Conservation (phyloP, 2,888 invertebrate species). For the Macaria liturata region DNA sequence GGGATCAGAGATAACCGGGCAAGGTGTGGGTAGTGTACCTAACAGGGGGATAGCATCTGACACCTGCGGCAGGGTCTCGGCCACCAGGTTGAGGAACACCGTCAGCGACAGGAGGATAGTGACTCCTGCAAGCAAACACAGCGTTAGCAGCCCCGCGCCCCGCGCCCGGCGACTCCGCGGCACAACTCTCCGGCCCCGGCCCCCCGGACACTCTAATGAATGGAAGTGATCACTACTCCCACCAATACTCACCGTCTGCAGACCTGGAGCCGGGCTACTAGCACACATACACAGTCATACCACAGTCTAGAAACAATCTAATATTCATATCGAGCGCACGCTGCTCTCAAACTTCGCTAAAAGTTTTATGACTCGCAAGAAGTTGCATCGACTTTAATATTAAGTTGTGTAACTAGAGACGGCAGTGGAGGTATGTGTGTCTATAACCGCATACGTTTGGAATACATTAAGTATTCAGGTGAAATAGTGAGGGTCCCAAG, state of each 20-base stretch:
- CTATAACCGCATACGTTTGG: conserved; percentile 18
- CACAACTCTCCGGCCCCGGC: not conserved
- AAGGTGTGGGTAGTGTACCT: conserved; percentile 89
- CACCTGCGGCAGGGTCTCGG: conserved; percentile 99
- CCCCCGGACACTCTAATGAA: conserved; percentile 18
- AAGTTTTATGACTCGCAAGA: conserved; percentile 44
- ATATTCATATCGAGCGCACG: conserved; percentile 52
- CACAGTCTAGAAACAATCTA: conserved; percentile 60
- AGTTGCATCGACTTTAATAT: conserved; percentile 37
- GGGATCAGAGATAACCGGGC: conserved; percentile 61
- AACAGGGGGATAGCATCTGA: conserved; percentile 99
- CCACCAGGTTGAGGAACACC: conserved; percentile 99
- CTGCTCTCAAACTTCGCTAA: conserved; percentile 52
- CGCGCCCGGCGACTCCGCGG: not conserved
- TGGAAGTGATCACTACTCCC: conserved; percentile 45
- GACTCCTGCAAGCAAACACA: conserved; percentile 95
- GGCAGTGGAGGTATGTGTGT: conserved; percentile 31
- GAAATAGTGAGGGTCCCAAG: conserved; percentile 28
- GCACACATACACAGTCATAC: conserved; percentile 54
- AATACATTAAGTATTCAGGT: conserved; percentile 19
- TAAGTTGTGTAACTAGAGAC: conserved; percentile 37
- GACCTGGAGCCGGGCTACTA: conserved; percentile 45
- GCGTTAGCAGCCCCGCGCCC: conserved; percentile 73
- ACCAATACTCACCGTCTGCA: conserved; percentile 48
- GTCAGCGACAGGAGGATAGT: conserved; percentile 99